Percentiles rank a stretch among this genome's conserved stretches.
Conservation (phyloP, 1,140 invertebrate genomes). For the Pararge aegeria region DNA sequence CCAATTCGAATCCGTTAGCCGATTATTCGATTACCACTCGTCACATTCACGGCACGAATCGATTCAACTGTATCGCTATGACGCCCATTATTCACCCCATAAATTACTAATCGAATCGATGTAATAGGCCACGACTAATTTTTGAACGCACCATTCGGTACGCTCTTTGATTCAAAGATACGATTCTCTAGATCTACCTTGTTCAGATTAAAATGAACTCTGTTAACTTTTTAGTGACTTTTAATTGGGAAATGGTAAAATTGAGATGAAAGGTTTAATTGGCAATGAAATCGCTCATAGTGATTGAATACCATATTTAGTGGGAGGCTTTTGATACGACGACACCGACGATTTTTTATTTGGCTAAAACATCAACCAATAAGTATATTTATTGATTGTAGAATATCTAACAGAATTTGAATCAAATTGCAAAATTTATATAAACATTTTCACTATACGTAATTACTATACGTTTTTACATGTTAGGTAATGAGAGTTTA, state of each 20-base stretch:
- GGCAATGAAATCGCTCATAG: background rate
- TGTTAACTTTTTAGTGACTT: background rate
- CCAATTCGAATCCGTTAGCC: slow-evolving; percentile 47
- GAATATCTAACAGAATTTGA: too few species aligned
- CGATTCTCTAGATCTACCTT: slow-evolving; percentile 40
- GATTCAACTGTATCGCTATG: slow-evolving; percentile 63
- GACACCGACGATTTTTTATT: too few species aligned
- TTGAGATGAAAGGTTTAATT: background rate
- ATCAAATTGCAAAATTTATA: too few species aligned
- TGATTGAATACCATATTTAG: too few species aligned
- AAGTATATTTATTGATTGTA: too few species aligned
- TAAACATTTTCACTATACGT: too few species aligned
- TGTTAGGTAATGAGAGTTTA: too few species aligned
- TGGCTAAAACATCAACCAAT: too few species aligned
- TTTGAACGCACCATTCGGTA: slow-evolving; percentile 61
- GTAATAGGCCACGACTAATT: slow-evolving; percentile 70
- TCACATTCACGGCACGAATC: slow-evolving; percentile 56
- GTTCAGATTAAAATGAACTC: background rate
- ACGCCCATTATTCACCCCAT: slow-evolving; percentile 68
- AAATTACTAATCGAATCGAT: slow-evolving; percentile 73
- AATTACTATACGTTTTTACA: too few species aligned
- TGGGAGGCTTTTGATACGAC: too few species aligned
- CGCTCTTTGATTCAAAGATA: slow-evolving; percentile 40
- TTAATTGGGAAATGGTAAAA: background rate
- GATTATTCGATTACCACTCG: slow-evolving; percentile 40